Evolutionary conservation across 92 coral and sea anemone species (phyloP).

Genomic region (Virgularia gustaviana): DNA sequence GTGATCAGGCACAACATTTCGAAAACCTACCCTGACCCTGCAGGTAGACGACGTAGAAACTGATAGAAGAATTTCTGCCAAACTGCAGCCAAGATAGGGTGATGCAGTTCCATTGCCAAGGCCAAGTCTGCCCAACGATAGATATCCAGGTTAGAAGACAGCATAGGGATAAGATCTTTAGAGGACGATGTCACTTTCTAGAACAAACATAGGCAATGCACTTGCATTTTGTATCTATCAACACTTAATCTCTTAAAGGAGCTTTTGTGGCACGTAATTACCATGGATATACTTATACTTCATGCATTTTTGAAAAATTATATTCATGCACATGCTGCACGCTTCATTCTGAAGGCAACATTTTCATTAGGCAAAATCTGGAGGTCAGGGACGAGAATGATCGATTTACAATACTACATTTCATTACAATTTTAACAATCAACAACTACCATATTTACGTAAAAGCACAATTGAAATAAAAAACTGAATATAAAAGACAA

Average conservation of each 20-base stretch:
- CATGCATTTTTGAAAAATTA: too few species aligned
- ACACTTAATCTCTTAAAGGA: not conserved
- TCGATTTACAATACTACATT: too few species aligned
- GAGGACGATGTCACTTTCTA: conserved; percentile 79
- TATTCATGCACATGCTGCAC: too few species aligned
- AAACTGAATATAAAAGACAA: too few species aligned
- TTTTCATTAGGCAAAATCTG: too few species aligned
- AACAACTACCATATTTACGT: too few species aligned
- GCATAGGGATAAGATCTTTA: conserved; percentile 72
- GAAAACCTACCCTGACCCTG: conserved; percentile 87
- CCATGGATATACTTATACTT: not conserved
- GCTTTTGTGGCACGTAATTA: not conserved
- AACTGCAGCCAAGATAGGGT: conserved; percentile 74
- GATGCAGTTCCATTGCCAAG: conserved; percentile 68
- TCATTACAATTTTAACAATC: too few species aligned
- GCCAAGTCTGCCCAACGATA: conserved; percentile 96
- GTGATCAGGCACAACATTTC: not conserved
- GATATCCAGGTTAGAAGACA: conserved; percentile 62
- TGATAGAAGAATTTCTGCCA: conserved; percentile 90
- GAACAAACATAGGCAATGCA: not conserved
- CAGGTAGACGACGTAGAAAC: conserved; percentile 72
- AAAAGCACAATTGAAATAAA: too few species aligned
- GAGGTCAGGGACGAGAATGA: too few species aligned
- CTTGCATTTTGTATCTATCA: not conserved
- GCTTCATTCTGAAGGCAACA: too few species aligned